Percentiles rank a stretch among this genome's conserved stretches.
These are phyloP conservation scores for Erpetoichthys calabaricus DNA, from an alignment of 2,797 vertebrate species.

Conservation along the genomic window DNA sequence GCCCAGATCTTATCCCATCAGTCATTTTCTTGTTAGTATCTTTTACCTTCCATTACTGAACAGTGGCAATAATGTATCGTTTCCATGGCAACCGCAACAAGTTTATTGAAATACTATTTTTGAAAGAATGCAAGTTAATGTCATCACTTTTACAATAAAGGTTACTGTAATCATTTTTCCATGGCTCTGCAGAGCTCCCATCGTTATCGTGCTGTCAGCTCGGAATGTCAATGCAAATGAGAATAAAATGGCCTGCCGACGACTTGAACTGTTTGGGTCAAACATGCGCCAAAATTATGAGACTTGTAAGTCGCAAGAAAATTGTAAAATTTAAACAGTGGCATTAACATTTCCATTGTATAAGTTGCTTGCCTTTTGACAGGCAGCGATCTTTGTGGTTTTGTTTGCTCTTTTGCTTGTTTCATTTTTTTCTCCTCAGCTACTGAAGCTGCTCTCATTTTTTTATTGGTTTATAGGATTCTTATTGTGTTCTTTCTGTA, in stretches of 20 bases:
- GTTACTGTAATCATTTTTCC: conserved; percentile 17
- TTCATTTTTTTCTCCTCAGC: too few relatives aligned
- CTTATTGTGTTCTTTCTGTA: too few relatives aligned
- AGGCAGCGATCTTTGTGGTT: too few relatives aligned
- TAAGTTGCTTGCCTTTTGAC: too few relatives aligned
- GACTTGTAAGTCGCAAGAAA: not conserved
- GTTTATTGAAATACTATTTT: conserved; percentile 23
- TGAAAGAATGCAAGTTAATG: conserved; percentile 22
- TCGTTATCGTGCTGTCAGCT: not conserved
- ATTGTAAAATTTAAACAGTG: not conserved
- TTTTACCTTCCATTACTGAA: not conserved
- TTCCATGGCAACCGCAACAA: conserved; percentile 29
- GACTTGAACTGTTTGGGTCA: not conserved
- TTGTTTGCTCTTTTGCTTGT: too few relatives aligned
- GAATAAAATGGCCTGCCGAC: not conserved
- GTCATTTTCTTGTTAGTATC: too few relatives aligned
- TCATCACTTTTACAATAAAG: conserved; percentile 24
- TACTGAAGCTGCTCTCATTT: too few relatives aligned
- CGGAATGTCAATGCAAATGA: not conserved
- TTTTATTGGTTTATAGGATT: too few relatives aligned
- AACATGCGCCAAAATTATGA: not conserved
- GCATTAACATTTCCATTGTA: not conserved
- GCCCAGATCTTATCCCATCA: too few relatives aligned
- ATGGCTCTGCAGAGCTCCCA: not conserved
- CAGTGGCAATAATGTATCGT: conserved; percentile 21